Base-by-base conservation (phyloP, 1,140 invertebrate species). In the Drosophila gunungcola region DNA sequence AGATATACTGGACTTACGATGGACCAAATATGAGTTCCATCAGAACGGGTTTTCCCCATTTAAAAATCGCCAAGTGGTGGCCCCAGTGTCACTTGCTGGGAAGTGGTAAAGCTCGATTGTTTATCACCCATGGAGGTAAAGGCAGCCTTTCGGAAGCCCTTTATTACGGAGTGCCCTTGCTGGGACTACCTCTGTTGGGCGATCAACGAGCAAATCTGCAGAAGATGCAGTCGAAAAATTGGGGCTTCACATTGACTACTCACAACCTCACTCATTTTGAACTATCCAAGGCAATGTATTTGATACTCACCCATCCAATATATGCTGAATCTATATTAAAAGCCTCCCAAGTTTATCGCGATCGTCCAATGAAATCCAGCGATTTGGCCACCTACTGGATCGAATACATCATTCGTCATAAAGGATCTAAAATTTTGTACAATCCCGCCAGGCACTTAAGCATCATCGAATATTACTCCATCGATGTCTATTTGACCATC, bases 111-210 rank as follows among this genome's bases (percentile, higher is more conserved):
- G 90, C 95, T 1, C 94, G 93, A 78, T 93, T 94, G 0, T 96
- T 97, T 76, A 94, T 97, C 41, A 95, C 95, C 1, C 95, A 96
- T 72, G 95, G 95, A 11, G 96, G 96, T 9, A 90, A 95, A 51
- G 93, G 95, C 16, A 95, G 96, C 56, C 91, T 95, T 2, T 94
- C 95, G 72, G 96, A 97, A 92, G 94, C 95, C 2, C 80, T 96
- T 2, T 94, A 95, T 89, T 94, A 95, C 77, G 95, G 94, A 73
- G 94, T 96, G 5, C 96, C 96, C 4, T 93, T 96, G 39, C 91
- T 97, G 36, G 95, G 94, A 0, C 91, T 96, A 54, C 96, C 96
- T 10, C 85, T 96, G 38, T 93, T 95, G 42, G 93, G 93, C 3
- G 95, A 96, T 83, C 95, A 96, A 78, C 91, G 79, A 4, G 92